Evolutionary conservation across 2,113 vertebrate species (phyloP), one percentile per base, ranked within the genome.

Genomic region (Crotophaga sulcirostris): DNA sequence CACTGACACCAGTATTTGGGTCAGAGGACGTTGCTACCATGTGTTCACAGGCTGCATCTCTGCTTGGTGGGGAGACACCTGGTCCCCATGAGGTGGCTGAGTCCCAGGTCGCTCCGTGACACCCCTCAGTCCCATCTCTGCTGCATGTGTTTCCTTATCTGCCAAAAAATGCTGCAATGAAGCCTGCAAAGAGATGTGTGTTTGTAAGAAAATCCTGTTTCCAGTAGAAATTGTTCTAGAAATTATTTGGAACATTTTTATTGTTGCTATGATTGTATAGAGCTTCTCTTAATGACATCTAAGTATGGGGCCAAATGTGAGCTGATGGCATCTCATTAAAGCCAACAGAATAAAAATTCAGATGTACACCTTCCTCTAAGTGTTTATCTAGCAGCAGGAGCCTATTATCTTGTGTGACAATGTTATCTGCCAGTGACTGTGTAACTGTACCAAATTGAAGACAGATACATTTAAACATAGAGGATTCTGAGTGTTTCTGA

Each of bases 241-340:
- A 51, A n/a, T 47, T 55, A 83, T 68, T 36, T 5, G 25, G 23
- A 80, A 20, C 5, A 5, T 49, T 73, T 87, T 81, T 47, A 28
- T 59, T 82, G 33, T 38, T 34, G 28, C 36, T 62, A 52, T 42
- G n/a, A 31, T 67, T 70, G 47, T 33, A 64, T 25, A 76, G 54
- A 90, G 15, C 70, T 85, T 89, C 69, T 72, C 49, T 54, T 92
- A 94, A 90, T 73, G 74, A 33, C 40, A 29, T 84, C 74, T 85
- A 90, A 91, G 73, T 86, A 73, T 7, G 38, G 31, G 33, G 25
- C 63, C 73, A 77, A 76, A 73, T 51, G 76, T 45, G n/a, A 83
- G 79, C 75, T 94, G 85, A 38, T 58, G 36, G 45, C 36, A 54
- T 76, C 59, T 94, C 90, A 77, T 94, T 93, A 93, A 92, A 92